Evolutionary conservation across 2,888 invertebrate species (phyloP).

Genomic region (Cataglyphis albicans): DNA sequence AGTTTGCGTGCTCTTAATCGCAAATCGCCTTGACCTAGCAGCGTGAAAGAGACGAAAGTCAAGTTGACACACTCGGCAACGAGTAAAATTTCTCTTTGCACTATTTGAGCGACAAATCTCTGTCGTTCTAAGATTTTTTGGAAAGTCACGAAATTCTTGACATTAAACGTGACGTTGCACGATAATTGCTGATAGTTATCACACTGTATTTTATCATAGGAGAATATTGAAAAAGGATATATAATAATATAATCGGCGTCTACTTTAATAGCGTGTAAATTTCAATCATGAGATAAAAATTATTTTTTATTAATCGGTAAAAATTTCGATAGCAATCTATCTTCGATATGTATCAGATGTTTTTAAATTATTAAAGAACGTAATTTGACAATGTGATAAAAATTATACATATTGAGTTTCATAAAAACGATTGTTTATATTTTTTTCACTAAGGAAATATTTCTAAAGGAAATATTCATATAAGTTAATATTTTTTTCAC

Average conservation of each 20-base stretch:
- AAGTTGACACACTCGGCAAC: slow-evolving; percentile 47
- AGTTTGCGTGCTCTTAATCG: slow-evolving; percentile 45
- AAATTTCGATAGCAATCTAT: not conserved
- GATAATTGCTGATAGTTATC: slow-evolving; percentile 29
- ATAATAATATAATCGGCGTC: not conserved
- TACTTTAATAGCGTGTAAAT: not conserved
- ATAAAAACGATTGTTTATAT: not conserved
- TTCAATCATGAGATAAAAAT: not conserved
- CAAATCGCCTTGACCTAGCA: slow-evolving; percentile 48
- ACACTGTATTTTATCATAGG: not conserved
- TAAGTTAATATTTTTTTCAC: not conserved
- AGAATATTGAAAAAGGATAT: not conserved
- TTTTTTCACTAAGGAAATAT: not conserved
- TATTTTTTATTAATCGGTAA: not conserved
- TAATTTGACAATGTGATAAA: not conserved
- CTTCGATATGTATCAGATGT: not conserved
- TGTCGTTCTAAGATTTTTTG: not conserved
- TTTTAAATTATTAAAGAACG: slow-evolving; percentile 20
- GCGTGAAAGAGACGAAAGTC: slow-evolving; percentile 18
- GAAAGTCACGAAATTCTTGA: slow-evolving; percentile 3
- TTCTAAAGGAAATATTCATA: too few species aligned
- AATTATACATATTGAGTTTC: not conserved
- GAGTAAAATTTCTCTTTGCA: slow-evolving; percentile 48
- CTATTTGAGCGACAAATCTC: slow-evolving; percentile 41
- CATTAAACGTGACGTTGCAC: slow-evolving; percentile 28